Percentiles rank a stretch among this genome's conserved stretches.
Evolutionary conservation across 2,113 vertebrate species (phyloP).

Genomic region (Reinhardtius hippoglossoides): DNA sequence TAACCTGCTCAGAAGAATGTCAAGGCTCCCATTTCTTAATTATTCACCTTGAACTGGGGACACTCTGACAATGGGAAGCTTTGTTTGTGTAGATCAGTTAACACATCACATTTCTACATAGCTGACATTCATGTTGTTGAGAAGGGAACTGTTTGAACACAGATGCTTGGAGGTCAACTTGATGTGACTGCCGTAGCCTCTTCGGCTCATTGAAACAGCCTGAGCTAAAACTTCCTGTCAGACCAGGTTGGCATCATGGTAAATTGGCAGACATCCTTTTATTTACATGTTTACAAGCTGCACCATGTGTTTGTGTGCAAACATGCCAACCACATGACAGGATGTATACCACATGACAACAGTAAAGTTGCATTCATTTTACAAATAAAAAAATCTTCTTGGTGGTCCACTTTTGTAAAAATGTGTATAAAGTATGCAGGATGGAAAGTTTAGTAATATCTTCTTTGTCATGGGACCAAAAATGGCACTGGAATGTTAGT

Average conservation of each 20-base stretch:
- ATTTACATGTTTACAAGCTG: constrained; percentile 33
- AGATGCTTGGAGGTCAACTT: constrained; percentile 29
- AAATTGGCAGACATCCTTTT: constrained; percentile 43
- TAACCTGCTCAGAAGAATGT: neutral
- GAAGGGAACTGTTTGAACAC: neutral
- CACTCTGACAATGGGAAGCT: constrained; percentile 13
- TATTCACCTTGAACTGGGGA: constrained; percentile 16
- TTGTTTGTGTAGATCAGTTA: constrained; percentile 22
- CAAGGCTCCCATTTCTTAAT: neutral
- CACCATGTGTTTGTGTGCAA: constrained; percentile 7
- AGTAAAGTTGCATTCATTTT: constrained; percentile 5
- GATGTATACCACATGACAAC: constrained; percentile 5
- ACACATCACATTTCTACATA: neutral
- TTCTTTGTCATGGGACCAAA: too few relatives aligned
- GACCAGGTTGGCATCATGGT: constrained; percentile 44
- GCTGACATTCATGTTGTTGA: neutral
- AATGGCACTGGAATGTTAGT: too few relatives aligned
- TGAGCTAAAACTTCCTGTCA: constrained; percentile 25
- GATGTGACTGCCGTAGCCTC: neutral
- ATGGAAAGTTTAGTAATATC: too few relatives aligned
- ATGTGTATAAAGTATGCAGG: neutral
- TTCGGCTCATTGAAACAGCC: neutral
- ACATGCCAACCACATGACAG: constrained; percentile 29
- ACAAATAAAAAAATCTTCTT: neutral
- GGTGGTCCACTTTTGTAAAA: constrained; percentile 7